Evolutionary conservation across 2,797 vertebrate species (phyloP).

Genomic region (Austrolebias charrua): DNA sequence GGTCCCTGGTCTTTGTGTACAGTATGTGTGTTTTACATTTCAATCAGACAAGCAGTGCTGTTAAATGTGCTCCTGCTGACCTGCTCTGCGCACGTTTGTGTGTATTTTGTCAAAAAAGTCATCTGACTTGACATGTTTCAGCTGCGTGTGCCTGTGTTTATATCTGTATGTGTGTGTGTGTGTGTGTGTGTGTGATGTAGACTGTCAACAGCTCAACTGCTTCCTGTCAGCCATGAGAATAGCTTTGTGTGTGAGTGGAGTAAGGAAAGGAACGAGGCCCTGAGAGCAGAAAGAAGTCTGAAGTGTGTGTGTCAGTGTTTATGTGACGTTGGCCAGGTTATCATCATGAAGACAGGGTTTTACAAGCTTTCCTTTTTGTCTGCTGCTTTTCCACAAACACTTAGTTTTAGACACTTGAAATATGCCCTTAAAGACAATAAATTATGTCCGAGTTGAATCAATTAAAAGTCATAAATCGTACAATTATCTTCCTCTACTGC

Average conservation of each 20-base stretch:
- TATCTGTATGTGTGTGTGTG: constrained; percentile 32
- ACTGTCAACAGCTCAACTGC: constrained; percentile 74
- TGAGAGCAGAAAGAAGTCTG: constrained; percentile 40
- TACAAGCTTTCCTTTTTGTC: constrained; percentile 31
- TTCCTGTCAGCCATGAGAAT: constrained; percentile 70
- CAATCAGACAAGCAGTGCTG: constrained; percentile 16
- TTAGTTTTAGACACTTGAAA: constrained; percentile 50
- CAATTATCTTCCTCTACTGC: constrained; percentile 37
- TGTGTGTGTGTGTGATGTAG: constrained; percentile 16
- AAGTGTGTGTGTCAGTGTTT: constrained; percentile 35
- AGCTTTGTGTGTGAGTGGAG: constrained; percentile 72
- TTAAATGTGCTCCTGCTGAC: constrained; percentile 44
- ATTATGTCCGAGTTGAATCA: constrained; percentile 45
- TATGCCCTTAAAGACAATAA: constrained; percentile 39
- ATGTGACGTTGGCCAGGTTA: constrained; percentile 37
- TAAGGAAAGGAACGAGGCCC: constrained; percentile 58
- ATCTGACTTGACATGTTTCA: constrained; percentile 59
- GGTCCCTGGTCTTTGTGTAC: constrained; percentile 43
- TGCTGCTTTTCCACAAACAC: constrained; percentile 39
- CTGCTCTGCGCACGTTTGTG: constrained; percentile 40
- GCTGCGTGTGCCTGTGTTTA: constrained; percentile 45
- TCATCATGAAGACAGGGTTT: constrained; percentile 33
- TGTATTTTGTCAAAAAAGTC: constrained; percentile 49
- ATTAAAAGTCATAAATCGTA: constrained; percentile 52
- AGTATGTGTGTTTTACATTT: constrained; percentile 19